Conservation (phyloP, 2,113 vertebrate genomes). For the Melanotaenia duboulayi region DNA sequence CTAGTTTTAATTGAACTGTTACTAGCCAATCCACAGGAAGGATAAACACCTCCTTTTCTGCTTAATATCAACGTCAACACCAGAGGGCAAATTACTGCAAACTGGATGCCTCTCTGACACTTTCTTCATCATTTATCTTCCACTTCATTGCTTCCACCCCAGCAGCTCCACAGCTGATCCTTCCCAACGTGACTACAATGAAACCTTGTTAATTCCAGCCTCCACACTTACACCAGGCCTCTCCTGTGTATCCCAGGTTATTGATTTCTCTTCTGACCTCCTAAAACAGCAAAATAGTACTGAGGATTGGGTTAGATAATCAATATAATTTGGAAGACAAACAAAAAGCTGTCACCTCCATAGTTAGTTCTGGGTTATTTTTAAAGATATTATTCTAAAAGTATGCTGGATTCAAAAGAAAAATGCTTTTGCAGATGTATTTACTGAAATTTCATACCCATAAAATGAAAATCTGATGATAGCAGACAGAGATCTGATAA, state of each 20-base stretch:
- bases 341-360: conserved; percentile 23
- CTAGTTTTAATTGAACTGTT: background rate
- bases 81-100: too few relatives aligned
- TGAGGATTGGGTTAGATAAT: conserved; percentile 49
- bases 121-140: conserved; percentile 33
- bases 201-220: conserved; percentile 51
- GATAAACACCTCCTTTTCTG: background rate
- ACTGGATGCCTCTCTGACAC: conserved; percentile 5
- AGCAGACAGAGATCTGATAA: background rate
- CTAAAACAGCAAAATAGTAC: conserved; percentile 59
- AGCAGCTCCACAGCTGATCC: conserved; percentile 56
- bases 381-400: background rate
- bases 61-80: too few relatives aligned
- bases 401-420: background rate
- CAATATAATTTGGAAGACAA: conserved; percentile 68
- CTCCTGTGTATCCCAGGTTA: conserved; percentile 63
- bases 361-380: background rate
- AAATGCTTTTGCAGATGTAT: background rate
- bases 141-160: conserved; percentile 47
- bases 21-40: background rate
- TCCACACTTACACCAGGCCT: conserved; percentile 53
- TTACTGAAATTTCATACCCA: background rate
- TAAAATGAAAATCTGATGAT: background rate
- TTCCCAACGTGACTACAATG: conserved; percentile 30
- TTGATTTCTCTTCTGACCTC: conserved; percentile 68